Percentiles rank a stretch among this genome's conserved stretches.
Conservation (phyloP, 2,888 invertebrate genomes). For the Saturnia japonica region DNA sequence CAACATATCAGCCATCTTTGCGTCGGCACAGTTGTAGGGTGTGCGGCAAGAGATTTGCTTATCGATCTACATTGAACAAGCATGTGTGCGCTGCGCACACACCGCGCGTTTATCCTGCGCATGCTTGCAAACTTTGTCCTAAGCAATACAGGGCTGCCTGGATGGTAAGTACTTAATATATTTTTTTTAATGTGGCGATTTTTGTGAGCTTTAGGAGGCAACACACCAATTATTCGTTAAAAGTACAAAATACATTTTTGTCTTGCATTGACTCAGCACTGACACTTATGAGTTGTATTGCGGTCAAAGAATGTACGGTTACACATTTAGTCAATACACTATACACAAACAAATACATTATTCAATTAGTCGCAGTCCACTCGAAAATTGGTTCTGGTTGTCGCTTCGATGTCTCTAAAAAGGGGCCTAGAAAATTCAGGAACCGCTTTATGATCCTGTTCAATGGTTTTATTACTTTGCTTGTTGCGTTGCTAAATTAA, state of each 20-base stretch:
- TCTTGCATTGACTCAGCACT: not conserved
- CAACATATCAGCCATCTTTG: constrained; percentile 59
- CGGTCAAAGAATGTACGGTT: too few species aligned
- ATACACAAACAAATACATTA: too few species aligned
- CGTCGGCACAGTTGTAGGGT: constrained; percentile 55
- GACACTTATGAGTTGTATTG: not conserved
- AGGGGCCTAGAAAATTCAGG: too few species aligned
- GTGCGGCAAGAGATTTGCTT: constrained; percentile 62
- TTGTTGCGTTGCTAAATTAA: too few species aligned
- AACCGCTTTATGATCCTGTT: too few species aligned
- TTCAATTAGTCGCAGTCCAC: too few species aligned
- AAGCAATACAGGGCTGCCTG: constrained; percentile 54
- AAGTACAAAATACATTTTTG: not conserved
- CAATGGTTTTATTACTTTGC: too few species aligned
- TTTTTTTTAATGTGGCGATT: not conserved
- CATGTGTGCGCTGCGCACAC: constrained; percentile 50
- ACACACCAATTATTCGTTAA: not conserved
- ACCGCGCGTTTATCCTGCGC: constrained; percentile 43
- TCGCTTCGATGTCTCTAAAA: too few species aligned
- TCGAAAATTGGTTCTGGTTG: too few species aligned
- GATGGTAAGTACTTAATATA: constrained; percentile 52
- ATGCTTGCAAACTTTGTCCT: constrained; percentile 51
- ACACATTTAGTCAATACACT: too few species aligned
- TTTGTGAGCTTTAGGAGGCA: not conserved
- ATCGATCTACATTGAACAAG: constrained; percentile 70